These are phyloP conservation scores for Datnioides undecimradiatus DNA, from an alignment of 2,113 vertebrate species.

Conservation along the genomic window DNA sequence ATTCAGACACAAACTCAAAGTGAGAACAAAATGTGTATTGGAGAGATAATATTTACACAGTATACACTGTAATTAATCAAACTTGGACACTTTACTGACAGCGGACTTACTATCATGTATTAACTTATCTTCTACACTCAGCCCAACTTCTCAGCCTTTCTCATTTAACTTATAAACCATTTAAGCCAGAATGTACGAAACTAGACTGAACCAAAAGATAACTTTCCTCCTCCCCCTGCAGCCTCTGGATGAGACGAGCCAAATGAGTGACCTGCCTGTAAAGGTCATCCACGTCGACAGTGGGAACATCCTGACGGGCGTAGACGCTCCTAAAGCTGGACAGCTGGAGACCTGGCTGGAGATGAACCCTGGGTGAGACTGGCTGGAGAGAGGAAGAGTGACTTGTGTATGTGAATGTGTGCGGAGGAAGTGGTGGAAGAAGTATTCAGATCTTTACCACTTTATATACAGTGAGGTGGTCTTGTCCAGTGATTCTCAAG, in stretches of 20 bases:
- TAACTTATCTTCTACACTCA: too few relatives aligned
- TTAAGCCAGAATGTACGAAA: neutral
- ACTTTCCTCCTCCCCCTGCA: conserved; percentile 58
- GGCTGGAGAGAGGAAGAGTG: conserved; percentile 81
- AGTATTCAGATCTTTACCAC: too few relatives aligned
- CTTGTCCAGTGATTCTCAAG: too few relatives aligned
- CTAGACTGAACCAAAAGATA: neutral
- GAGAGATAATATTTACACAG: neutral
- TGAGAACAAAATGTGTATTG: neutral
- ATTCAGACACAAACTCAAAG: neutral
- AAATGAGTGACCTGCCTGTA: conserved; percentile 97
- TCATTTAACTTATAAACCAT: neutral
- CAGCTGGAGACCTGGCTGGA: conserved; percentile 97
- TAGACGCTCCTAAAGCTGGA: conserved; percentile 93
- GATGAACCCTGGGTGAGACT: conserved; percentile 95
- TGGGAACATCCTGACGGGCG: conserved; percentile 94
- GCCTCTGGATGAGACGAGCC: conserved; percentile 97
- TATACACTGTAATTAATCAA: neutral
- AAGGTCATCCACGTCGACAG: conserved; percentile 98
- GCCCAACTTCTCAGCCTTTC: too few relatives aligned
- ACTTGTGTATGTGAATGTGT: neutral
- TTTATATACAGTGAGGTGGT: too few relatives aligned
- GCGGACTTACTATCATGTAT: too few relatives aligned
- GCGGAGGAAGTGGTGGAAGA: too few relatives aligned
- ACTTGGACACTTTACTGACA: neutral